Conservation (phyloP, 2,797 vertebrate species). For the Cyprinodon diabolis region DNA sequence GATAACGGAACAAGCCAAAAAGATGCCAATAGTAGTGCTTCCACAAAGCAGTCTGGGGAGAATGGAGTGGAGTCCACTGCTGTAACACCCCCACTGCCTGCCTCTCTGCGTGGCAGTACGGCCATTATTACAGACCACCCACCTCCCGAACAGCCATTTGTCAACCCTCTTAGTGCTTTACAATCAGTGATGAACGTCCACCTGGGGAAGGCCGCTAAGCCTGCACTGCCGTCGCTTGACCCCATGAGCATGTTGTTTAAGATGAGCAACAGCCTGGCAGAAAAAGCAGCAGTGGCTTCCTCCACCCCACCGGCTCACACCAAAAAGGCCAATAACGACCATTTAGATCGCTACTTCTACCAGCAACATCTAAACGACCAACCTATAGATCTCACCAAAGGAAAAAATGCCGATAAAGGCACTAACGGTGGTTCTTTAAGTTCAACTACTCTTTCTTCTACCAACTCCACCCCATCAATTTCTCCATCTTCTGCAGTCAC, state of each 20-base stretch:
- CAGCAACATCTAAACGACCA: conserved; percentile 87
- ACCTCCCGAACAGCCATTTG: conserved; percentile 95
- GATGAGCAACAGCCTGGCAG: conserved; percentile 99
- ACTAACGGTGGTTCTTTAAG: conserved; percentile 90
- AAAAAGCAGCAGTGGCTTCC: conserved; percentile 94
- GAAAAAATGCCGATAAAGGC: conserved; percentile 90
- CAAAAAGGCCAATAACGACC: conserved; percentile 90
- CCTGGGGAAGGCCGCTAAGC: conserved; percentile 97
- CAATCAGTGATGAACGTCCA: conserved; percentile 99
- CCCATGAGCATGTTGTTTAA: conserved; percentile 99
- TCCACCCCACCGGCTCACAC: conserved; percentile 90
- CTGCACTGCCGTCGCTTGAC: conserved; percentile 93
- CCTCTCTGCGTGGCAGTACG: conserved; percentile 89
- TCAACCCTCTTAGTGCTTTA: conserved; percentile 96
- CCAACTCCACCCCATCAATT: conserved; percentile 90
- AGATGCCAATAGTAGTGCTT: conserved; percentile 85
- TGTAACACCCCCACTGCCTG: conserved; percentile 77
- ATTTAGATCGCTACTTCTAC: conserved; percentile 97
- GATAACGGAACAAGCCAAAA: conserved; percentile 78
- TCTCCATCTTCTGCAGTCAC: conserved; percentile 91
- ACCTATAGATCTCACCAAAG: conserved; percentile 99
- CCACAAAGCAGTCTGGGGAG: conserved; percentile 84
- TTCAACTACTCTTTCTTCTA: conserved; percentile 90
- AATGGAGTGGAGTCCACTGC: conserved; percentile 86
- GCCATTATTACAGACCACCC: conserved; percentile 98